Conservation (phyloP, 2,797 vertebrate genomes). For the Pseudochirops cupreus region DNA sequence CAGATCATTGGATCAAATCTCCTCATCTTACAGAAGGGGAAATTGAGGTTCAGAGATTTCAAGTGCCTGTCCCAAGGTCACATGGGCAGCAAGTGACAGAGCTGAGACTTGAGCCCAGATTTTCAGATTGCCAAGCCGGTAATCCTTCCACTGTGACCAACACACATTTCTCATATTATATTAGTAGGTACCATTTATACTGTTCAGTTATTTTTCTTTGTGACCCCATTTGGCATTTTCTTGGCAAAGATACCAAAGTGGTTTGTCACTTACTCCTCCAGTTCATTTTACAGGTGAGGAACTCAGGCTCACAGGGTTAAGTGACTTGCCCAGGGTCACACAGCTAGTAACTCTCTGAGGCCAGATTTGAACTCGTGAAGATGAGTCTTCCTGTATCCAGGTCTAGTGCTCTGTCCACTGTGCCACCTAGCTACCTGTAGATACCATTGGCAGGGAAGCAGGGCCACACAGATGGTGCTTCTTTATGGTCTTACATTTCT, state of each 20-base stretch:
- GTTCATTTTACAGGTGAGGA: neutral
- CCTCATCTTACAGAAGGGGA: neutral
- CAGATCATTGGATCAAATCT: neutral
- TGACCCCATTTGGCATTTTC: neutral
- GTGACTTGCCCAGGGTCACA: neutral
- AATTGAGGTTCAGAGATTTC: neutral
- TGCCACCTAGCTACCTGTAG: neutral
- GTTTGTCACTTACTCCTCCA: neutral
- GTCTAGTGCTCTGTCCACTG: neutral
- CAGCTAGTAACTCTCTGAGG: neutral
- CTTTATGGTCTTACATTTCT: neutral
- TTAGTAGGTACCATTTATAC: neutral
- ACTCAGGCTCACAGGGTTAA: neutral
- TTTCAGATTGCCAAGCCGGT: neutral
- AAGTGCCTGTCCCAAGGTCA: neutral
- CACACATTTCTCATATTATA: neutral
- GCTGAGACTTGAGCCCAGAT: neutral
- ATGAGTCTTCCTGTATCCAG: neutral
- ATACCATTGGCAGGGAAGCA: neutral
- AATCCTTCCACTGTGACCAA: neutral
- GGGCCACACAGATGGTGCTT: neutral
- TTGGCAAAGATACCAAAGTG: neutral
- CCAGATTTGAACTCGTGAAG: neutral
- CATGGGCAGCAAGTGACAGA: neutral
- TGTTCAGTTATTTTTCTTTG: neutral